phyloP scores from a whole-genome alignment of 2,888 invertebrate species.

The Ormyrus labotus region DNA sequence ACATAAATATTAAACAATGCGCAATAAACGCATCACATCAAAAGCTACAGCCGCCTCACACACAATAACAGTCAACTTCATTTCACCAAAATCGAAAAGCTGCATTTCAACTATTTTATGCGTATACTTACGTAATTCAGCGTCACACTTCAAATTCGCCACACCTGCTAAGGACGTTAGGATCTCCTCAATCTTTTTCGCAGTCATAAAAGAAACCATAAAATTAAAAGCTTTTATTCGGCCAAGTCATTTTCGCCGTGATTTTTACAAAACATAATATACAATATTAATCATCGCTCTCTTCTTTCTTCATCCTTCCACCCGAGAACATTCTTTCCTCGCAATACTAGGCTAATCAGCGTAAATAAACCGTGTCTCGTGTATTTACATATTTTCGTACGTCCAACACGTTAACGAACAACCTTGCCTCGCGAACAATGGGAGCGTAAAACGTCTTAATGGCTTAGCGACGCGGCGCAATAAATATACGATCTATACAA shows the following conservation, averaged over 20 bases:
- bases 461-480: slow-evolving; percentile 9
- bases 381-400: slow-evolving; percentile 42
- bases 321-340: neutral
- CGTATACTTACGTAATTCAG: too few species aligned
- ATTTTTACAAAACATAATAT: slow-evolving; percentile 31
- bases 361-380: neutral
- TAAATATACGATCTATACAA: slow-evolving; percentile 19
- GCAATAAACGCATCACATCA: too few species aligned
- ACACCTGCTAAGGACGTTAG: too few species aligned
- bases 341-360: neutral
- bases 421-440: slow-evolving; percentile 2
- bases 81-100: too few species aligned
- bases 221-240: slow-evolving; percentile 42
- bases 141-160: too few species aligned
- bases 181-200: neutral
- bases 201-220: slow-evolving; percentile 2
- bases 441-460: slow-evolving; percentile 31
- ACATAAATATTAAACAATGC: too few species aligned
- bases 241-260: slow-evolving; percentile 26
- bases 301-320: neutral
- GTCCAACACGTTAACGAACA: neutral
- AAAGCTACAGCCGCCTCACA: too few species aligned
- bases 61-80: too few species aligned
- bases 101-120: too few species aligned
- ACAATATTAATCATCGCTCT: neutral